Percentiles rank a stretch among this genome's conserved stretches.
Conservation (phyloP, 2,797 vertebrate species). For the Bryconaethiops microstoma region DNA sequence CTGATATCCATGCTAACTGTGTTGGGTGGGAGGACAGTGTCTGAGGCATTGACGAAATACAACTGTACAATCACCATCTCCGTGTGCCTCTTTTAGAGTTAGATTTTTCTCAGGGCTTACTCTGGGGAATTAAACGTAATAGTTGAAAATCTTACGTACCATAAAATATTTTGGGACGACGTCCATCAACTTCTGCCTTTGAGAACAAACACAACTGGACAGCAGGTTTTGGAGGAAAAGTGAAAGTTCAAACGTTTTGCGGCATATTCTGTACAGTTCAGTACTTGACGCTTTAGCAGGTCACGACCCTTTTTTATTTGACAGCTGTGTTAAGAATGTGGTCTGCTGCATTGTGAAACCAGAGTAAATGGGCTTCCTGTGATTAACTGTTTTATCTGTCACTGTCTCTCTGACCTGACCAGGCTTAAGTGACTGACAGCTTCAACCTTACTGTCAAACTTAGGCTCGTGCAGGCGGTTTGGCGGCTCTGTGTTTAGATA, state of each 20-base stretch:
- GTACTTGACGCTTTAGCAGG: slow-evolving; percentile 39
- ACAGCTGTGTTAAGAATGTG: slow-evolving; percentile 37
- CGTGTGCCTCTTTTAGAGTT: slow-evolving; percentile 21
- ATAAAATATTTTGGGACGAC: neutral
- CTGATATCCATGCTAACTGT: slow-evolving; percentile 13
- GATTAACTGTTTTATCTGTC: slow-evolving; percentile 22
- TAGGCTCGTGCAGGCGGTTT: slow-evolving; percentile 54
- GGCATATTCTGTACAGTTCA: slow-evolving; percentile 8
- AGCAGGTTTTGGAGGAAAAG: neutral
- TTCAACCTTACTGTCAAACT: slow-evolving; percentile 59
- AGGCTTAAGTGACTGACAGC: slow-evolving; percentile 45
- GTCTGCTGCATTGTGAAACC: slow-evolving; percentile 17
- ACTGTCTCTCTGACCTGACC: slow-evolving; percentile 37
- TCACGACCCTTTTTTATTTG: slow-evolving; percentile 26
- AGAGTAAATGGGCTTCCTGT: slow-evolving; percentile 31
- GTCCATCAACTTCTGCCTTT: slow-evolving; percentile 4
- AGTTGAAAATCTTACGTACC: slow-evolving; percentile 8
- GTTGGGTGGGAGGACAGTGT: slow-evolving; percentile 38
- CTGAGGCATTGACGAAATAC: slow-evolving; percentile 39
- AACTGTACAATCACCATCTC: slow-evolving; percentile 31
- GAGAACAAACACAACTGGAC: slow-evolving; percentile 23
- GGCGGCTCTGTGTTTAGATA: slow-evolving; percentile 57
- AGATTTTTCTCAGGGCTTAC: neutral
- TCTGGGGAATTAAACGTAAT: slow-evolving; percentile 13
- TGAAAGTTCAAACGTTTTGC: slow-evolving; percentile 29